Conservation (phyloP, 92 coral and sea anemone genomes). For the Epizoanthus rinbou region DNA sequence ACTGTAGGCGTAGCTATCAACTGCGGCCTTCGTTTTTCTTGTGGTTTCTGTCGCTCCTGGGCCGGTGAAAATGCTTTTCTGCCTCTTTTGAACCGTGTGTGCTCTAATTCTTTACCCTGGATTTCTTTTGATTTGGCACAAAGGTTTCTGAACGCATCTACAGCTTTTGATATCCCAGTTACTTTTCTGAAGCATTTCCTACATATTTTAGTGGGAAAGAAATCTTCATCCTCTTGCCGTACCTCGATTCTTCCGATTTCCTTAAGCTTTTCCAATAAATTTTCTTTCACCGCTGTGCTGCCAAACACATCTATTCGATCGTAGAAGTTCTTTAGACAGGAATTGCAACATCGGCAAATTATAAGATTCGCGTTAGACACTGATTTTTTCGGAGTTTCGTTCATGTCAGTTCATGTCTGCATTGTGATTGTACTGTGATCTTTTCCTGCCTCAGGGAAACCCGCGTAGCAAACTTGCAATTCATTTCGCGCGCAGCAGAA, state of each 20-base stretch:
- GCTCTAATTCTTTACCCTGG: background rate
- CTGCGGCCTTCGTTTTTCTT: background rate
- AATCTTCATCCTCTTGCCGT: conserved; percentile 23
- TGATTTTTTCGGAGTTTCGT: background rate
- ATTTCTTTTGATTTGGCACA: conserved; percentile 1
- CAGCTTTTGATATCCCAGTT: background rate
- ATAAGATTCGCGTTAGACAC: background rate
- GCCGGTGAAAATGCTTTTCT: background rate
- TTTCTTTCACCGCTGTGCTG: background rate
- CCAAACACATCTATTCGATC: background rate
- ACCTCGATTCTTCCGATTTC: conserved; percentile 30
- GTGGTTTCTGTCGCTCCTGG: background rate
- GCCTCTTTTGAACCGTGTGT: background rate
- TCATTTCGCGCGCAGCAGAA: background rate
- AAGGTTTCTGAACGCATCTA: background rate
- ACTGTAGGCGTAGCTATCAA: too few species aligned
- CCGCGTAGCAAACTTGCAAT: background rate
- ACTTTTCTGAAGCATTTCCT: conserved; percentile 39
- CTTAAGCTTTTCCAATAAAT: conserved; percentile 9
- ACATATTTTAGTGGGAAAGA: conserved; percentile 40
- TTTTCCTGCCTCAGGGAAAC: too few species aligned
- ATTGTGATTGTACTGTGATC: background rate
- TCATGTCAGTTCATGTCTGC: background rate
- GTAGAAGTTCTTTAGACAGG: background rate
- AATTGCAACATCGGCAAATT: conserved; percentile 7